phyloP scores from a whole-genome alignment of 2,888 invertebrate genomes.

The Orgyia antiqua region DNA sequence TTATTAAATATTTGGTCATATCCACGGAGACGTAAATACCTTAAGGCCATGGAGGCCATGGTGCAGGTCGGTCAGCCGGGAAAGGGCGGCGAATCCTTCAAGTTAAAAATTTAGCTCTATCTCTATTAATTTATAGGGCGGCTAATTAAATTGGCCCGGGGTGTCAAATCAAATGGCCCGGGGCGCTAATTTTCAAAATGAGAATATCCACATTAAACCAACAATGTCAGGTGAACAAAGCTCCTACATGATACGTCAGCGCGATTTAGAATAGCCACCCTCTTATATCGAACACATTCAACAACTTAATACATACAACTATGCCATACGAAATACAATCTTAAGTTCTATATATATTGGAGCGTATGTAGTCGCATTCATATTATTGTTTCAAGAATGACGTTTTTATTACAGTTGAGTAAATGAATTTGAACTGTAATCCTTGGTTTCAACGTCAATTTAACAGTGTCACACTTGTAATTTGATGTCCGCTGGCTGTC shows the following conservation, averaged over 20 bases:
- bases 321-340: constrained; percentile 4
- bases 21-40: too few species aligned
- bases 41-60: too few species aligned
- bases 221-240: constrained; percentile 64
- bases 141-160: too few species aligned
- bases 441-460: constrained; percentile 11
- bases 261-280: constrained; percentile 66
- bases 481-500: constrained; percentile 36
- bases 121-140: too few species aligned
- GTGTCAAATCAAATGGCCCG: too few species aligned
- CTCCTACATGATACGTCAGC: constrained; percentile 70
- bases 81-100: too few species aligned
- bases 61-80: too few species aligned
- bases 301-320: constrained; percentile 3
- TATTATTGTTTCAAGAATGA: constrained; percentile 13
- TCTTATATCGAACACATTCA: constrained; percentile 48
- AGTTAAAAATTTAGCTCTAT: too few species aligned
- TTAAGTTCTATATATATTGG: constrained; percentile 1
- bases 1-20: too few species aligned
- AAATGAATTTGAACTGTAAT: constrained; percentile 14
- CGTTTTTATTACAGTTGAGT: constrained; percentile 11
- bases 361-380: not conserved
- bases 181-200: too few species aligned
- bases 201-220: constrained; percentile 43
- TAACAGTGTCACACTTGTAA: constrained; percentile 17